Conservation (phyloP, 2,113 vertebrate species). For the Mixornis gularis region DNA sequence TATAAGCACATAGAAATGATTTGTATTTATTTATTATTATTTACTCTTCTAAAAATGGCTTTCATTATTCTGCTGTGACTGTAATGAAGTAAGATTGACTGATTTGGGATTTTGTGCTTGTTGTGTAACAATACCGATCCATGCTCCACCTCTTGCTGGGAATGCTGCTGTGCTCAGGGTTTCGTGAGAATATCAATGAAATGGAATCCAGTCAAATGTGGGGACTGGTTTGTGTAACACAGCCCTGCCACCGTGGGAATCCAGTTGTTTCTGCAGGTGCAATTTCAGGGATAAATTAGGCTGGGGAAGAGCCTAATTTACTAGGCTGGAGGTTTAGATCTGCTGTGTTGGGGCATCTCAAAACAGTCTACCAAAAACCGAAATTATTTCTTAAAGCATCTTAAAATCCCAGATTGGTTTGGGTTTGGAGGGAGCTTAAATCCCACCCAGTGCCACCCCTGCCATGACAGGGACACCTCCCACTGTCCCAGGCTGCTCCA, state of each 20-base stretch:
- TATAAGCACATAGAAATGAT: rapidly evolving
- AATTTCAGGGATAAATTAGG: neutral
- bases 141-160: rapidly evolving
- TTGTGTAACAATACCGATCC: rapidly evolving
- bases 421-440: rapidly evolving
- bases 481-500: neutral
- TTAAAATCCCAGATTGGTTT: neutral
- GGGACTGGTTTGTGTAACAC: neutral
- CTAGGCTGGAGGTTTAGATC: neutral
- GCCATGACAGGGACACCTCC: neutral
- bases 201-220: neutral
- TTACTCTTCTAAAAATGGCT: neutral
- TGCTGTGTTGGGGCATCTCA: neutral
- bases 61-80: neutral
- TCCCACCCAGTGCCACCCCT: rapidly evolving
- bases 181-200: rapidly evolving
- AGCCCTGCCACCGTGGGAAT: neutral
- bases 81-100: no score
- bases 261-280: neutral
- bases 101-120: neutral
- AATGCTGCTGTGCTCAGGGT: neutral
- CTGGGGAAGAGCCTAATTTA: neutral
- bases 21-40: neutral
- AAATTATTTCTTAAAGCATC: neutral
- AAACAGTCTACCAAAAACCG: neutral